Conservation (phyloP, 2,113 vertebrate genomes). For the Entomyzon cyanotis region DNA sequence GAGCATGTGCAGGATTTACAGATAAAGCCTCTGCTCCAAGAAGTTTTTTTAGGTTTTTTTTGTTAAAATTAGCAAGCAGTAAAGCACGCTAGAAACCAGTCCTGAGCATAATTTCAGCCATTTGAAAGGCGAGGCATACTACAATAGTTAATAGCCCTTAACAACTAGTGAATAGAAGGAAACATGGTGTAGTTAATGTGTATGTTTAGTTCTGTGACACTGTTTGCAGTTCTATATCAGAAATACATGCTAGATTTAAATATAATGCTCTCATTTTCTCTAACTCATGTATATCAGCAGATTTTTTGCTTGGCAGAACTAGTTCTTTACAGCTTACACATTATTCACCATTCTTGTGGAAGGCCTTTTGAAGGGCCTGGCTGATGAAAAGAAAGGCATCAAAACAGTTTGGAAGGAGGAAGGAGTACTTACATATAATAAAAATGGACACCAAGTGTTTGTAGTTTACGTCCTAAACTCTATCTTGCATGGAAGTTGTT, state of each 20-base stretch:
- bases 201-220: not conserved
- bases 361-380: not conserved
- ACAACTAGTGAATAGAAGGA: not conserved
- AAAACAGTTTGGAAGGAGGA: not conserved
- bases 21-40: not conserved
- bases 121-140: not conserved
- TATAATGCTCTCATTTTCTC: not conserved
- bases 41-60: not conserved
- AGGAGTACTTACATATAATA: rapidly evolving
- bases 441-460: not conserved
- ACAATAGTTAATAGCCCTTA: not conserved
- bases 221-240: not conserved
- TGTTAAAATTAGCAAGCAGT: not conserved
- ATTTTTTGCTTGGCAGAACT: not conserved
- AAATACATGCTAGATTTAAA: not conserved
- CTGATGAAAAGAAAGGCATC: not conserved
- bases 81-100: not conserved
- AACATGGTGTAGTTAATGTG: not conserved
- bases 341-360: not conserved
- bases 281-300: not conserved
- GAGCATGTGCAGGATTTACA: not conserved
- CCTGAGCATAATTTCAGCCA: not conserved
- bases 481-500: not conserved
- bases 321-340: not conserved
- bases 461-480: not conserved